Conservation (phyloP, 2,797 vertebrate genomes). For the Alauda arvensis region DNA sequence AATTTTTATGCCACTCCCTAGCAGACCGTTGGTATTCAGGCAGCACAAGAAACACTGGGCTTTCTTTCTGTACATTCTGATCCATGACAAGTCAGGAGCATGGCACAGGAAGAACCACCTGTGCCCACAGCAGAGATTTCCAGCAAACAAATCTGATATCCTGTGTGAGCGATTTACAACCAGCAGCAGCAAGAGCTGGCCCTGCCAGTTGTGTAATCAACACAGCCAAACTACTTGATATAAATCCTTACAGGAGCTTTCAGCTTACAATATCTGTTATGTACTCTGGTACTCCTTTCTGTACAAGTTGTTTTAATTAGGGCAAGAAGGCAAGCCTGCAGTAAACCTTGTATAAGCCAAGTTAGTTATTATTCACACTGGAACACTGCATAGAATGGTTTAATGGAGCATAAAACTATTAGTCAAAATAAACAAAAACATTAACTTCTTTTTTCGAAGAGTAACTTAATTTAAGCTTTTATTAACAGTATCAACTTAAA, state of each 20-base stretch:
- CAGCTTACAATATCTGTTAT: not conserved
- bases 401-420: conserved; percentile 45
- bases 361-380: conserved; percentile 45
- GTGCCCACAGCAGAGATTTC: not conserved
- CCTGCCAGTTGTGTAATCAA: not conserved
- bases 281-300: not conserved
- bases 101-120: not conserved
- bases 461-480: not conserved
- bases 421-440: conserved; percentile 20
- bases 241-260: not conserved
- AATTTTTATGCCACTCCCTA: not conserved
- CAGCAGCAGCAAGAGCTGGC: not conserved
- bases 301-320: not conserved
- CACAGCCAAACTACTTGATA: not conserved
- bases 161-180: not conserved
- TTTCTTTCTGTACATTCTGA: conserved; percentile 20
- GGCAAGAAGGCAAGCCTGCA: conserved; percentile 14
- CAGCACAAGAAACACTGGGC: not conserved
- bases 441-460: not conserved
- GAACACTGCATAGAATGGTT: conserved; percentile 5
- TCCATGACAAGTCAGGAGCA: not conserved
- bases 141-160: conserved; percentile 35
- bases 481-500: not conserved
- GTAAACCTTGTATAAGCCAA: conserved; percentile 27
- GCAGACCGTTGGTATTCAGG: not conserved